A percentile compares a stretch with the other conserved stretches of the same genome.
Conservation (phyloP, 2,888 invertebrate genomes). For the Orthonychiurus folsomi region DNA sequence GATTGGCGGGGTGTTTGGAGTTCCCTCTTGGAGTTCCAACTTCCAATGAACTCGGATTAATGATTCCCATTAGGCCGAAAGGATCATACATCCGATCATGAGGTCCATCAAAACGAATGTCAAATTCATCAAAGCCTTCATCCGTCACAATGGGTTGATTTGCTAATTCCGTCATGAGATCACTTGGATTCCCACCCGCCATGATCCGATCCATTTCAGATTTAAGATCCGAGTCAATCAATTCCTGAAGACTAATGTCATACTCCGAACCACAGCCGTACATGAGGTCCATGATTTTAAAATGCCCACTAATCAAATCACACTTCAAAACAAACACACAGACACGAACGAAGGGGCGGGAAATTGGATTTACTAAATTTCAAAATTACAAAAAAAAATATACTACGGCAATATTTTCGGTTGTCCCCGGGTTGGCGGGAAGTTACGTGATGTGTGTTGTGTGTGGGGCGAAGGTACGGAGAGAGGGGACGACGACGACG, state of each 20-base stretch:
- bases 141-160: slow-evolving; percentile 9
- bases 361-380: too few species aligned
- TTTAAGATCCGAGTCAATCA: slow-evolving; percentile 82
- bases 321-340: too few species aligned
- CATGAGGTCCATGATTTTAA: slow-evolving; percentile 32
- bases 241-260: slow-evolving; percentile 64
- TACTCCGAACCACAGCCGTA: slow-evolving; percentile 36
- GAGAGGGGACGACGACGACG: too few species aligned
- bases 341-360: too few species aligned
- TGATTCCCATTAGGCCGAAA: slow-evolving; percentile 7
- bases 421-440: too few species aligned
- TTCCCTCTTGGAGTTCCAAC: neutral
- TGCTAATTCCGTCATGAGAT: slow-evolving; percentile 20
- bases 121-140: slow-evolving; percentile 20
- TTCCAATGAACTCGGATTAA: neutral
- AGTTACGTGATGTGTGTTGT: too few species aligned
- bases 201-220: slow-evolving; percentile 54
- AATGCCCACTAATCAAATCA: too few species aligned
- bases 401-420: too few species aligned
- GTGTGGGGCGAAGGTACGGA: too few species aligned
- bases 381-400: too few species aligned
- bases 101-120: slow-evolving; percentile 14
- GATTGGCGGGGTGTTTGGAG: neutral
- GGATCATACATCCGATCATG: slow-evolving; percentile 14
- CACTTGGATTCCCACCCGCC: slow-evolving; percentile 12